Percentiles rank a stretch among this genome's conserved stretches.
Evolutionary conservation across 2,113 vertebrate species (phyloP).

Genomic region (Clarias batrachus): DNA sequence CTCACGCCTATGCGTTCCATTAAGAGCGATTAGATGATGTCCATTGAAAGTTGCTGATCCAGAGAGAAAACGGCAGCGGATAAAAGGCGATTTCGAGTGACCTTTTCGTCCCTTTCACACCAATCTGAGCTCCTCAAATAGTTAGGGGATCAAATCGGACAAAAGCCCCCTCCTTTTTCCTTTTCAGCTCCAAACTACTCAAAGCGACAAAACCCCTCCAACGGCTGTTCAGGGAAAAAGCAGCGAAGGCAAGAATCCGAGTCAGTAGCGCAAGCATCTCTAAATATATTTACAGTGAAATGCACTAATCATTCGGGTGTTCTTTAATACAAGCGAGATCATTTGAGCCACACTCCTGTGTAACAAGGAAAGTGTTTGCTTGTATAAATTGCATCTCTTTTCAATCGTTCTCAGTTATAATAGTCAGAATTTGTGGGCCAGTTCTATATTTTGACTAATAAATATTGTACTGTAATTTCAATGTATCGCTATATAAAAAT

Average conservation of each 20-base stretch:
- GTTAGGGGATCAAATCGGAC: slow-evolving; percentile 85
- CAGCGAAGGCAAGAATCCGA: slow-evolving; percentile 8
- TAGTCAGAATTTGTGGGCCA: not conserved
- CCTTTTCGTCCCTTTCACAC: slow-evolving; percentile 93
- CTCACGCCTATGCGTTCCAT: slow-evolving; percentile 79
- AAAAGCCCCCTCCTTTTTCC: slow-evolving; percentile 80
- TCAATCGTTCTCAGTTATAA: not conserved
- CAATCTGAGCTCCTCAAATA: slow-evolving; percentile 88
- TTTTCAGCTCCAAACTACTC: slow-evolving; percentile 83
- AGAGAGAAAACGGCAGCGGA: slow-evolving; percentile 88
- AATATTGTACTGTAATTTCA: not conserved
- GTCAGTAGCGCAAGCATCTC: slow-evolving; percentile 3
- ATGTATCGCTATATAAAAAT: not conserved
- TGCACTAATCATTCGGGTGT: not conserved
- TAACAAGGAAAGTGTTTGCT: not conserved
- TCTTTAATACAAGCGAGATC: not conserved
- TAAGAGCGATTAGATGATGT: slow-evolving; percentile 91
- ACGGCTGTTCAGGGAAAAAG: slow-evolving; percentile 38
- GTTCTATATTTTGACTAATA: not conserved
- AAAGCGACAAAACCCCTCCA: slow-evolving; percentile 74
- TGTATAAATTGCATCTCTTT: not conserved
- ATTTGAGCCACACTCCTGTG: not conserved
- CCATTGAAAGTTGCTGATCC: slow-evolving; percentile 96
- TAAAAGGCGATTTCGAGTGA: slow-evolving; percentile 97
- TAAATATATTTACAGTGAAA: not conserved